These are phyloP conservation scores for Falco columbarius DNA, from an alignment of 2,797 vertebrate genomes.

Conservation along the genomic window DNA sequence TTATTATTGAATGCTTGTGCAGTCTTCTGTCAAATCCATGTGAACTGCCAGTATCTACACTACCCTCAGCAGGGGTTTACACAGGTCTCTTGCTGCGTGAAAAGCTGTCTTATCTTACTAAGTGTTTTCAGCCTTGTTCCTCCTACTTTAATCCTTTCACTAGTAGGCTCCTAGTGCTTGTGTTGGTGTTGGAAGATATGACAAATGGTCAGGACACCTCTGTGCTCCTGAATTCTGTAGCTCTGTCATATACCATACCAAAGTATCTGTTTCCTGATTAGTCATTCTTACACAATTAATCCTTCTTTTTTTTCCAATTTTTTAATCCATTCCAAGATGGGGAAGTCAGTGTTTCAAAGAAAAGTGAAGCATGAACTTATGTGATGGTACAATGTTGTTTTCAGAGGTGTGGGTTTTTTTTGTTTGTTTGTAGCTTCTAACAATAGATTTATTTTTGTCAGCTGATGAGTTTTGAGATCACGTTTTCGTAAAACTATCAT, in stretches of 20 bases:
- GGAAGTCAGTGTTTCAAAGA: neutral
- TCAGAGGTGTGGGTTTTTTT: neutral
- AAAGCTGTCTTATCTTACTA: neutral
- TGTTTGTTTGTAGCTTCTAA: neutral
- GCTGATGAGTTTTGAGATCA: neutral
- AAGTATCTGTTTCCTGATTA: neutral
- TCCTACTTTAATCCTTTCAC: neutral
- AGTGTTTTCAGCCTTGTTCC: neutral
- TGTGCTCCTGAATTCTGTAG: neutral
- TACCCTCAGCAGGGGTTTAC: neutral
- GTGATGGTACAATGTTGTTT: neutral
- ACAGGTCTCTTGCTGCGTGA: neutral
- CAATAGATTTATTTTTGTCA: neutral
- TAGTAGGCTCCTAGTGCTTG: neutral
- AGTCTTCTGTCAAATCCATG: neutral
- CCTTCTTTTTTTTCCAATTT: neutral
- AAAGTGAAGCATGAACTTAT: neutral
- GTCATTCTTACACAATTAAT: neutral
- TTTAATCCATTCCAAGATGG: neutral
- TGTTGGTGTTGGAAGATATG: neutral
- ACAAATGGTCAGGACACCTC: neutral
- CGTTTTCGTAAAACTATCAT: neutral
- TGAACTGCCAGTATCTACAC: neutral
- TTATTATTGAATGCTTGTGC: neutral
- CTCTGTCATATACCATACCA: neutral